phyloP scores from a whole-genome alignment of 2,888 invertebrate genomes.

The Eretmocerus hayati region DNA sequence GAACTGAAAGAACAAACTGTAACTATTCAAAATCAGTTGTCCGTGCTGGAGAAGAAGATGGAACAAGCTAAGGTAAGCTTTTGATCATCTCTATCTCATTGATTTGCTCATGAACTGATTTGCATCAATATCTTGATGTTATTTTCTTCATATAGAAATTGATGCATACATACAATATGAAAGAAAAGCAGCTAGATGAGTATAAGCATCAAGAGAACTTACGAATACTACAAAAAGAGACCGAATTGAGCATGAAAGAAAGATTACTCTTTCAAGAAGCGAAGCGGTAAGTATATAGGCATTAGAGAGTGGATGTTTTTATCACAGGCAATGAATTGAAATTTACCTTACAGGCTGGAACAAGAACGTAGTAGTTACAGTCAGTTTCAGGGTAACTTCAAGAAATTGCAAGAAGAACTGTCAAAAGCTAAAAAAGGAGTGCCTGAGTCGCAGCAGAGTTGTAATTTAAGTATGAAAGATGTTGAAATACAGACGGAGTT shows the following conservation, averaged over 20 bases:
- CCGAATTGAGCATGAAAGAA: constrained; percentile 36
- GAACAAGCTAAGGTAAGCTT: constrained; percentile 34
- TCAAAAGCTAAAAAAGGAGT: constrained; percentile 30
- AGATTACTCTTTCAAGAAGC: constrained; percentile 35
- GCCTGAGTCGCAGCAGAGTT: constrained; percentile 13
- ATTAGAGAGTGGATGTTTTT: constrained; percentile 1
- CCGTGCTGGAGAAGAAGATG: constrained; percentile 33
- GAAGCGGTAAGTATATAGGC: constrained; percentile 30
- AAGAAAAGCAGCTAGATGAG: constrained; percentile 33
- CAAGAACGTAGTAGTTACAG: constrained; percentile 32
- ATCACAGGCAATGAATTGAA: neutral
- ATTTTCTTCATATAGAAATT: constrained; percentile 28
- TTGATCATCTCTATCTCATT: no score
- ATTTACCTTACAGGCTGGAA: constrained; percentile 32
- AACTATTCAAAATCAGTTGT: constrained; percentile 34
- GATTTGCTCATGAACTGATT: no score
- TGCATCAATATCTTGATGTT: no score
- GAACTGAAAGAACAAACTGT: constrained; percentile 34
- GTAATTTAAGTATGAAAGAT: constrained; percentile 24
- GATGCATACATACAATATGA: constrained; percentile 30
- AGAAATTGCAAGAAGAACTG: constrained; percentile 37
- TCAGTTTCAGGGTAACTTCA: constrained; percentile 35
- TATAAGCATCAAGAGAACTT: constrained; percentile 30
- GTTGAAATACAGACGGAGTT: constrained; percentile 38
- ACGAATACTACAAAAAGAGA: constrained; percentile 32